phyloP scores from a whole-genome alignment of 1,140 invertebrate genomes.

The Lethocerus indicus region DNA sequence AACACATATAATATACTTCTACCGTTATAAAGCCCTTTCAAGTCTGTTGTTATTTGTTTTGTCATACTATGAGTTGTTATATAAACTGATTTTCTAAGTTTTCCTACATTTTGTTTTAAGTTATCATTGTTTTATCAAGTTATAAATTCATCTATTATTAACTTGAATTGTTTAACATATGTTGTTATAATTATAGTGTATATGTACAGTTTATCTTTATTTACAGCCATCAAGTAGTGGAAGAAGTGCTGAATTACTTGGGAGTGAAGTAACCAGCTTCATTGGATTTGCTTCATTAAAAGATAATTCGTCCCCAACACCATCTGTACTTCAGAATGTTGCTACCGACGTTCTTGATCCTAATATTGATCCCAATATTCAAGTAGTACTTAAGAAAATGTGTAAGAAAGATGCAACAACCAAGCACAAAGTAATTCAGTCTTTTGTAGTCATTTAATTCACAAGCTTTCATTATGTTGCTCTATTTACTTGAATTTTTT shows the following conservation, averaged over 20 bases:
- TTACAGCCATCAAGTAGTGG: constrained; percentile 65
- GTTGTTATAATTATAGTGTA: background rate
- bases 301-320: constrained; percentile 39
- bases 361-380: constrained; percentile 39
- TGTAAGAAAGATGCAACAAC: constrained; percentile 73
- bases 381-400: constrained; percentile 53
- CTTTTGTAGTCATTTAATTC: background rate
- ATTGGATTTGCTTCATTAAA: constrained; percentile 44
- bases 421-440: constrained; percentile 50
- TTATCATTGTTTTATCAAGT: no score
- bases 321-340: constrained; percentile 18
- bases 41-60: no score
- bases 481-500: background rate
- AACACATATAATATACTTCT: no score
- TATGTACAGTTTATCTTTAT: constrained; percentile 1
- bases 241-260: constrained; percentile 55
- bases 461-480: background rate
- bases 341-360: constrained; percentile 32
- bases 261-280: constrained; percentile 37
- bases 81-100: no score
- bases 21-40: no score
- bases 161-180: background rate
- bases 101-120: no score
- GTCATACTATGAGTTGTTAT: no score
- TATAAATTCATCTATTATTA: no score